Evolutionary conservation across 2,888 invertebrate genomes (phyloP), one percentile per base, ranked within the genome.

Genomic region (Hyppa rectilinea): DNA sequence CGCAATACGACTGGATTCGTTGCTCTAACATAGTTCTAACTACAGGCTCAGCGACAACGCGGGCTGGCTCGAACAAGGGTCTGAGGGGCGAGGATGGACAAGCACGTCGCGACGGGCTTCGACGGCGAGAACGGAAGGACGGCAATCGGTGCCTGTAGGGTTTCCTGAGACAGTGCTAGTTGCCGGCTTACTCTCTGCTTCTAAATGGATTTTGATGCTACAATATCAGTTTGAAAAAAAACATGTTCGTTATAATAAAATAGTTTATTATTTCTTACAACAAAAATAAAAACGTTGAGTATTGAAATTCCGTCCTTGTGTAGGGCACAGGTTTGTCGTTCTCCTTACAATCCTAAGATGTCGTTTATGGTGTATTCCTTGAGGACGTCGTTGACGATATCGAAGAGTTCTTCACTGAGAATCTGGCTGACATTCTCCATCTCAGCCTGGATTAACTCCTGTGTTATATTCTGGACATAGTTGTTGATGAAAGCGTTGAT

Each of bases 361-460:
- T 93, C 92, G 31, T 72, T 85, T 6, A 93, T 76, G 2, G 88
- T 91, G 74, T 82, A 92, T 2, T 92, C 86, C 49, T 82, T 88
- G 4, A 93, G 89, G 2, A 92, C 49, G 0, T 91, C 91, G 67
- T 92, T 90, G 68, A 93, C 79, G 23, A 81, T 59, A 12, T 91
- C 92, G 45, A 92, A 93, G 3, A 93, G 73, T 63, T 85, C 82
- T n/a, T 87, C 85, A 73, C 90, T 91, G n/a, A 93, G 75, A 4
- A 77, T 52, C 47, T 81, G 53, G 81, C 90, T 91, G 34, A 92
- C 71, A 52, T 80, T 87, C 17, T 85, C 82, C 81, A 92, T 34
- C 70, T 92, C 73, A 26, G 73, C 82, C 68, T 91, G 90, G 29
- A 93, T 85, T 4, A 90, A n/a, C 2, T 90, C 89, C 52, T 92